These are phyloP conservation scores for Drosophila ambigua DNA, from an alignment of 1,140 invertebrate species.

Conservation along the genomic window DNA sequence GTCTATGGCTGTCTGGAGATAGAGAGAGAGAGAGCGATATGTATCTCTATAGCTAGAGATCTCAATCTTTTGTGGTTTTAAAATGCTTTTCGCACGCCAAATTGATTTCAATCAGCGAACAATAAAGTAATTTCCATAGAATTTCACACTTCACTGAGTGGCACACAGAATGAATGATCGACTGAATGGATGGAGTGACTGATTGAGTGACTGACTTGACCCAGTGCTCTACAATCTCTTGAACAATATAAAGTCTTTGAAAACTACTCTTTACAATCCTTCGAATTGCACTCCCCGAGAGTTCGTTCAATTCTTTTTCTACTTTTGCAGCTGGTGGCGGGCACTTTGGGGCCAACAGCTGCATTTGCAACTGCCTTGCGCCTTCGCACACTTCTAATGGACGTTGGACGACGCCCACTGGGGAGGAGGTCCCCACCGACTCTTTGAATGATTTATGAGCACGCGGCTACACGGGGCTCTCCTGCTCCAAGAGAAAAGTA, in stretches of 20 bases:
- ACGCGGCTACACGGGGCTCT: slow-evolving; percentile 51
- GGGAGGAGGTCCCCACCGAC: not conserved
- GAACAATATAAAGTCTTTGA: slow-evolving; percentile 50
- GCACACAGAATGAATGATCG: not conserved
- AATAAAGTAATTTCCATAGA: slow-evolving; percentile 74
- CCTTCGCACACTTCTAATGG: slow-evolving; percentile 75
- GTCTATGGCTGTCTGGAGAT: no score
- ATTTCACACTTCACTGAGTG: slow-evolving; percentile 67
- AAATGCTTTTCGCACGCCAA: slow-evolving; percentile 56
- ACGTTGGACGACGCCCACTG: slow-evolving; percentile 71
- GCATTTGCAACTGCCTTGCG: slow-evolving; percentile 33
- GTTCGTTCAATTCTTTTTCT: slow-evolving; percentile 35
- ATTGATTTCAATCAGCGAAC: slow-evolving; percentile 75
- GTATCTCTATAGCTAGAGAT: not conserved
- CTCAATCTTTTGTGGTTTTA: slow-evolving; percentile 8
- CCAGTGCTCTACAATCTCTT: slow-evolving; percentile 61
- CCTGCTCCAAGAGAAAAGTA: slow-evolving; percentile 9
- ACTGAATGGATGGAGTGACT: slow-evolving; percentile 10
- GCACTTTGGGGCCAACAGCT: not conserved
- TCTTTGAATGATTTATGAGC: slow-evolving; percentile 69
- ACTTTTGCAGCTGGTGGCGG: slow-evolving; percentile 54
- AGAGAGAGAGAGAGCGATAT: no score
- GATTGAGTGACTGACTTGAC: slow-evolving; percentile 42
- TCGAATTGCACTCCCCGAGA: slow-evolving; percentile 25
- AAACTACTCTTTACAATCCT: slow-evolving; percentile 46